Evolutionary conservation across 2,797 vertebrate genomes (phyloP).

Genomic region (Botia kubotai): DNA sequence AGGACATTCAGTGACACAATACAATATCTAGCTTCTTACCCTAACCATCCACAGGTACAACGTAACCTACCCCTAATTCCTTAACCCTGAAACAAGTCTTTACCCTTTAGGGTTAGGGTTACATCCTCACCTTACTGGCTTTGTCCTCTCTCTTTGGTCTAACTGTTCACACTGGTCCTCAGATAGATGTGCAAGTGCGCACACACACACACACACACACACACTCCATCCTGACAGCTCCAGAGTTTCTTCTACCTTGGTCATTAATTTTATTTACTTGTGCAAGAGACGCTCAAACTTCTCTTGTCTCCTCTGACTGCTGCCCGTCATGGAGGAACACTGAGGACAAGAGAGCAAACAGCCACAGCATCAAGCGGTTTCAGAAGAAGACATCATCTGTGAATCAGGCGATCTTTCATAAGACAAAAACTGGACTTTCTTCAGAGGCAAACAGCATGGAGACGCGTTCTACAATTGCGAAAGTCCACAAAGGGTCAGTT

Average conservation of each 20-base stretch:
- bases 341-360: background rate
- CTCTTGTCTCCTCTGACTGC: slow-evolving; percentile 56
- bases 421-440: background rate
- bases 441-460: background rate
- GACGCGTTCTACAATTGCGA: background rate
- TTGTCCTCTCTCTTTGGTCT: no score
- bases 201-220: slow-evolving; percentile 31
- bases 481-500: background rate
- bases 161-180: background rate
- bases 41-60: no score
- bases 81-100: no score
- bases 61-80: no score
- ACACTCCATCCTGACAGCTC: slow-evolving; percentile 43
- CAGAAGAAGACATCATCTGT: background rate
- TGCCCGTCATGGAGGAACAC: slow-evolving; percentile 15
- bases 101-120: no score
- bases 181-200: slow-evolving; percentile 25
- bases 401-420: slow-evolving; percentile 5
- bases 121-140: no score
- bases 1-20: no score
- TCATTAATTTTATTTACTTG: slow-evolving; percentile 73
- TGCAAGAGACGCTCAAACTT: slow-evolving; percentile 65
- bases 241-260: slow-evolving; percentile 69
- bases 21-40: no score
- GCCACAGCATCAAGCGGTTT: background rate